phyloP scores from a whole-genome alignment of 2,113 vertebrate genomes.

The Gymnorhina tibicen region DNA sequence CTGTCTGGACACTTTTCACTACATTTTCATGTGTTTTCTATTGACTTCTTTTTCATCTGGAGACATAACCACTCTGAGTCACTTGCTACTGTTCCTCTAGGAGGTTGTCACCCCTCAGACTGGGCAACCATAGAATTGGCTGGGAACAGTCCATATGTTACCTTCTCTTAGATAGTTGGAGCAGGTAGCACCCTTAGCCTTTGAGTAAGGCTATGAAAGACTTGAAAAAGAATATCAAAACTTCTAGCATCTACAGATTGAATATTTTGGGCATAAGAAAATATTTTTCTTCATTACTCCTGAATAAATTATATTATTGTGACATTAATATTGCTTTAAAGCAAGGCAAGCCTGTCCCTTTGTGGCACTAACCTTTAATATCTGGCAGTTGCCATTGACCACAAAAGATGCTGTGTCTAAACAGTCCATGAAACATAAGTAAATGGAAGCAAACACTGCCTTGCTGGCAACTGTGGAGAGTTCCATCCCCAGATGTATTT shows the following conservation, averaged over 20 bases:
- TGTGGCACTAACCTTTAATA: background rate
- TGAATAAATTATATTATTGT: background rate
- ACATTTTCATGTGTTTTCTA: background rate
- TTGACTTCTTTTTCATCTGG: background rate
- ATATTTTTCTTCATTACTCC: background rate
- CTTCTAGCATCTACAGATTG: background rate
- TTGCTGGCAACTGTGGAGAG: background rate
- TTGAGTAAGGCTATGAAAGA: background rate
- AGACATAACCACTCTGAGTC: background rate
- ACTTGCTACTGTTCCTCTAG: background rate
- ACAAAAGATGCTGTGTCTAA: background rate
- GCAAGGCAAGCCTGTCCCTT: background rate
- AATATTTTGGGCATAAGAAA: background rate
- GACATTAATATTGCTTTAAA: background rate
- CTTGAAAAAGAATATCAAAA: background rate
- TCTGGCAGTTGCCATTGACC: background rate
- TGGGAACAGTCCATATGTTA: accelerated
- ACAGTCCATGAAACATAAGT: background rate
- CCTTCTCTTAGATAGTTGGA: background rate
- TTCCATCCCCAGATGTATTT: background rate
- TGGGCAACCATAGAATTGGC: background rate
- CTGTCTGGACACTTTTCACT: background rate
- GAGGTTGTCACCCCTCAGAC: background rate
- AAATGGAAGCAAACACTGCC: background rate
- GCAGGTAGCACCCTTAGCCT: background rate